These are phyloP conservation scores for Scartelaos histophorus DNA, from an alignment of 2,113 vertebrate genomes.

Conservation along the genomic window DNA sequence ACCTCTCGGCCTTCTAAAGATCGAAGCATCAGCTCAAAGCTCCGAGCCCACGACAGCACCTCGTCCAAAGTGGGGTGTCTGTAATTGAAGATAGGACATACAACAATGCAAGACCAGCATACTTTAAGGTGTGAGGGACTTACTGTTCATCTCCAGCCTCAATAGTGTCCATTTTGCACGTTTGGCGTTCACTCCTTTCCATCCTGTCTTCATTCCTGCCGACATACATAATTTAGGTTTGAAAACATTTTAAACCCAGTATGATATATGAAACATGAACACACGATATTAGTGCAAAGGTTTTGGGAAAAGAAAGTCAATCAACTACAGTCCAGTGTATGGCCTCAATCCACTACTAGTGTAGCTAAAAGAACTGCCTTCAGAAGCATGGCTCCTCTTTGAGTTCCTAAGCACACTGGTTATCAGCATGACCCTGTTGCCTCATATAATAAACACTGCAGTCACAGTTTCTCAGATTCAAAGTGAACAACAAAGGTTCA, in stretches of 20 bases:
- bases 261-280: not conserved
- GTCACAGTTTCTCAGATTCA: conserved; percentile 10
- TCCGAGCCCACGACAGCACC: conserved; percentile 93
- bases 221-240: not conserved
- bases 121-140: conserved; percentile 31
- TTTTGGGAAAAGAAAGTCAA: not conserved
- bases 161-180: conserved; percentile 82
- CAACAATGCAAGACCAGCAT: not conserved
- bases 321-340: not conserved
- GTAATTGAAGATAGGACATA: not conserved
- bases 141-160: conserved; percentile 78
- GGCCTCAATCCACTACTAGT: not conserved
- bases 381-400: not conserved
- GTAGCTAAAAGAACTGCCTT: not conserved
- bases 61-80: conserved; percentile 89
- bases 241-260: not conserved
- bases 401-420: not conserved
- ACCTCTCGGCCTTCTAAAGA: conserved; percentile 89
- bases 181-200: conserved; percentile 73
- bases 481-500: conserved; percentile 42
- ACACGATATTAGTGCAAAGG: not conserved
- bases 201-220: conserved; percentile 77
- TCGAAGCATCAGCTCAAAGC: conserved; percentile 98
- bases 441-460: not conserved
- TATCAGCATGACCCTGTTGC: not conserved